Evolutionary conservation across 2,888 invertebrate genomes (phyloP), one percentile per base, ranked within the genome.

Genomic region (Alsophila aescularia): DNA sequence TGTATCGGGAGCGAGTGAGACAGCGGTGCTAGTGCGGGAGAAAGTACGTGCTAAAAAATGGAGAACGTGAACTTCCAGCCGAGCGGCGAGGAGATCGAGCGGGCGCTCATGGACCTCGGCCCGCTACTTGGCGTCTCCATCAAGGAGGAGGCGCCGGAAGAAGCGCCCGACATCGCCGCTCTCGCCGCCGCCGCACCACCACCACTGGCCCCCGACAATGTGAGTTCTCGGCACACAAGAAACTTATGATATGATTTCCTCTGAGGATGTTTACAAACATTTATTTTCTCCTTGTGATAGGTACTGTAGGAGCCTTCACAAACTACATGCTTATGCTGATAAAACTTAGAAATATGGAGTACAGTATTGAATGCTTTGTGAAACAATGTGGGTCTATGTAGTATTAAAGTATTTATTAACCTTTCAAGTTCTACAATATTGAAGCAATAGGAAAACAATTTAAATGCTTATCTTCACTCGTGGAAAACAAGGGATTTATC

Each of bases 61-160:
- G 90, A 90, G 67, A 87, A 80, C 82, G 78, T 83, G 54, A 79
- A 77, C 68, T 88, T 87, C 72, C 80, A 84, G 62, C 72, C 83
- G 61, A 81, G 84, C 59, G 87, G 85, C 53, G 92, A 90, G 63
- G 92, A 91, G 60, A 87, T 92, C 52, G 91, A 92, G 77, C 83
- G 87, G 52, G 90, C 90, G 53, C 79, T 92, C 59, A 85, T 92
- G 88, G 92, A 91, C 70, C 77, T 92, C 55, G 87, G 83, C 43
- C 90, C 90, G 58, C 84, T 90, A 59, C 85, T 90, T 62, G 91
- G 90, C 35, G 90, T 91, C 69, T 81, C 84, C 71, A 86, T 92
- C 72, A 92, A 92, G 63, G 90, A 91, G 64, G 92, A 92, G 73
- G 80, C 72, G 50, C 77, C 81, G 0, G 92, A 92, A 18, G 92